A percentile compares a stretch with the other conserved stretches of the same genome.
Evolutionary conservation across 2,113 vertebrate genomes (phyloP).

Genomic region (Ailuropoda melanoleuca): DNA sequence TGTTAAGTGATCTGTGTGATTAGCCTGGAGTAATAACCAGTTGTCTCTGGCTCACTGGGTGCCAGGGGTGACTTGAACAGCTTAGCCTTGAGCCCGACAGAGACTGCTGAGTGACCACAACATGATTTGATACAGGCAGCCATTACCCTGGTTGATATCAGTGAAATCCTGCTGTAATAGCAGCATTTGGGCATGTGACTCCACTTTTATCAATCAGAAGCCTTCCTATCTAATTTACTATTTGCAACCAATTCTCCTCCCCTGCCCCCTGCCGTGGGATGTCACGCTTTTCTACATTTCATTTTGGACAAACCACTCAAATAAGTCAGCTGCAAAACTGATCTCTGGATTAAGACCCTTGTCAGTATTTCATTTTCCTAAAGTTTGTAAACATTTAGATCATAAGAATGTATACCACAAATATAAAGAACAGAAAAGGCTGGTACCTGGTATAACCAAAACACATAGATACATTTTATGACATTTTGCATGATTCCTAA

Average conservation of each 20-base stretch:
- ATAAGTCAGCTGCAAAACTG: conserved; percentile 52
- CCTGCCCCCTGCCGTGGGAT: conserved; percentile 38
- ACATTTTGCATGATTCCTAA: not conserved
- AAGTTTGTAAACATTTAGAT: conserved; percentile 48
- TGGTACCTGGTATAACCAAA: not conserved
- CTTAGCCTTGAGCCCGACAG: conserved; percentile 75
- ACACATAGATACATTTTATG: not conserved
- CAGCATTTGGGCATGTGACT: conserved; percentile 65
- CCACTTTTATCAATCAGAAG: conserved; percentile 71
- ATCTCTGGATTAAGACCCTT: conserved; percentile 19
- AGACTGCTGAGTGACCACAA: conserved; percentile 80
- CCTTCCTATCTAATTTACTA: conserved; percentile 70
- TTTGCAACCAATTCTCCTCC: not conserved
- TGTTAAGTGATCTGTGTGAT: conserved; percentile 83
- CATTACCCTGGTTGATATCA: conserved; percentile 79
- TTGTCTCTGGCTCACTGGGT: conserved; percentile 77
- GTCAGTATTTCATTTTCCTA: conserved; percentile 51
- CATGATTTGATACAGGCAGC: conserved; percentile 77
- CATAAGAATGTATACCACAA: not conserved
- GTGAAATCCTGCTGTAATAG: conserved; percentile 68
- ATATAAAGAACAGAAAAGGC: not conserved
- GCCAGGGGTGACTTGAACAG: conserved; percentile 80
- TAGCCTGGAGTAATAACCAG: conserved; percentile 80
- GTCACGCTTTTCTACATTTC: conserved; percentile 33
- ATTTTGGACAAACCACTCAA: conserved; percentile 64